These are phyloP conservation scores for Myotis yumanensis DNA, from an alignment of 2,113 vertebrate genomes.

Conservation along the genomic window DNA sequence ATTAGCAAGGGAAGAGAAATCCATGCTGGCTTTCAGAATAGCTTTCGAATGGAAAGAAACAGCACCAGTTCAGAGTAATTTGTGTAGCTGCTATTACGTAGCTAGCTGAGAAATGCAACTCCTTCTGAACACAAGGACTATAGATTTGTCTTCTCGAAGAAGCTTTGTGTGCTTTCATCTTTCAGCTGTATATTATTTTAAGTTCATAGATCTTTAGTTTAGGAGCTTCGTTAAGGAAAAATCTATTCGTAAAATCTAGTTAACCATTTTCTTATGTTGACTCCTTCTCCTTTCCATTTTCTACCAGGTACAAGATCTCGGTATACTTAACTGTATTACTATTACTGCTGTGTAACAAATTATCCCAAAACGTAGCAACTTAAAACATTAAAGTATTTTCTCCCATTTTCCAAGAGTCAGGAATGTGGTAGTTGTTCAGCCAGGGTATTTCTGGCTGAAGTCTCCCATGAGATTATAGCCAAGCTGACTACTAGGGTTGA, in stretches of 20 bases:
- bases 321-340: not conserved
- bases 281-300: constrained; percentile 27
- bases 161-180: constrained; percentile 6
- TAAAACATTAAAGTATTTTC: constrained; percentile 22
- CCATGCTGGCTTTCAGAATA: not conserved
- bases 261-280: not conserved
- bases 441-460: not conserved
- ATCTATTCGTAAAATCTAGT: not conserved
- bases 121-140: not conserved
- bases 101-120: not conserved
- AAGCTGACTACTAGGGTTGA: not conserved
- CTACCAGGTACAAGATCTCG: not conserved
- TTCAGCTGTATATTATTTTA: not conserved
- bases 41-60: constrained; percentile 36
- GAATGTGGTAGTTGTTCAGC: not conserved
- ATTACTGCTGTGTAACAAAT: not conserved
- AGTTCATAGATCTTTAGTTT: not conserved
- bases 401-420: not conserved
- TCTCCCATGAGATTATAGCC: not conserved
- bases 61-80: constrained; percentile 13
- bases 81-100: not conserved
- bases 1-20: constrained; percentile 7
- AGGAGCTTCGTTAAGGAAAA: constrained; percentile 1
- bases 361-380: not conserved
- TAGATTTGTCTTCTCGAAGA: not conserved